Conservation (phyloP, 2,113 vertebrate genomes). For the Rhinichthys klamathensis region DNA sequence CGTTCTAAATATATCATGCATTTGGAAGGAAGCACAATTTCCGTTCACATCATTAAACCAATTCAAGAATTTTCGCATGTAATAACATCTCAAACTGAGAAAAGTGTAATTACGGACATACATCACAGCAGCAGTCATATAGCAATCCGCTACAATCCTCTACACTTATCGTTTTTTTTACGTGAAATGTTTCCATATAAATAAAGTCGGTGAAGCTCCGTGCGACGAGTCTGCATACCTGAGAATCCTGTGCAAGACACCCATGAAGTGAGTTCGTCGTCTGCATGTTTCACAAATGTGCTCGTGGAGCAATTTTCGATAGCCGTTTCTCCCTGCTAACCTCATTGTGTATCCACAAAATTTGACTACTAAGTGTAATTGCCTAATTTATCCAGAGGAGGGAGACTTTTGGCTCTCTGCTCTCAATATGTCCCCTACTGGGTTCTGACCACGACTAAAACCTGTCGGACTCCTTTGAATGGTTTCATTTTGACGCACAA, state of each 20-base stretch:
- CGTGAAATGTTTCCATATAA: neutral
- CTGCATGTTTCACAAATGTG: constrained; percentile 16
- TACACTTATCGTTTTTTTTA: neutral
- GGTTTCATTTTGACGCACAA: neutral
- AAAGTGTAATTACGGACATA: neutral
- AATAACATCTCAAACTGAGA: neutral
- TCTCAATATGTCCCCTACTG: no score
- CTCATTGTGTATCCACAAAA: neutral
- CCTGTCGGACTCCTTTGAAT: neutral
- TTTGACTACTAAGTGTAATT: constrained; percentile 47
- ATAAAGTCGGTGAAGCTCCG: neutral
- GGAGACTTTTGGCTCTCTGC: constrained; percentile 59
- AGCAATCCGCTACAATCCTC: neutral
- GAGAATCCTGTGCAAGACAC: constrained; percentile 7
- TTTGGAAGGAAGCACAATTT: neutral
- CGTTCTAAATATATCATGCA: neutral
- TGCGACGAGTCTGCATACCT: constrained; percentile 33
- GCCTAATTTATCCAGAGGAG: constrained; percentile 71
- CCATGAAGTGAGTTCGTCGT: constrained; percentile 6
- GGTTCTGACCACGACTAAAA: neutral
- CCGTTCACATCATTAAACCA: neutral
- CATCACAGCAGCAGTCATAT: neutral
- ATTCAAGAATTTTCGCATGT: neutral
- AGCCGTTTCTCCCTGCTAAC: constrained; percentile 8
- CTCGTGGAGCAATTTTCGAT: neutral